phyloP scores from a whole-genome alignment of 1,140 invertebrate species.

The Tetramorium parvispinum region DNA sequence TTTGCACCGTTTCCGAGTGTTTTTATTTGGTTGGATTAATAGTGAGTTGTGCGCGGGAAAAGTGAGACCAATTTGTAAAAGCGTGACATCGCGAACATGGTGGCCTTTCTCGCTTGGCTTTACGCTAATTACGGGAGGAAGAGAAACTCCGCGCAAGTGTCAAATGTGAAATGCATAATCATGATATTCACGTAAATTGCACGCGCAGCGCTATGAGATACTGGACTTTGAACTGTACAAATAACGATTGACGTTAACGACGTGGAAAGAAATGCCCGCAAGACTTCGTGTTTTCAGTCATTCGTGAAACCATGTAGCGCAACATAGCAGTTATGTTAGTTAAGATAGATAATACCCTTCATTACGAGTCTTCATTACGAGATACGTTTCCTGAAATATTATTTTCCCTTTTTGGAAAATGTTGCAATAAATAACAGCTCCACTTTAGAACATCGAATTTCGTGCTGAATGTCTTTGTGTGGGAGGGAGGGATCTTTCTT shows the following conservation, averaged over 20 bases:
- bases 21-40: constrained; percentile 30
- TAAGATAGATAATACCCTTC: neutral
- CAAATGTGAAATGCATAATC: constrained; percentile 22
- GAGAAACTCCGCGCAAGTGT: constrained; percentile 33
- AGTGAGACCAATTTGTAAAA: constrained; percentile 40
- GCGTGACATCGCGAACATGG: constrained; percentile 39
- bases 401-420: neutral
- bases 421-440: neutral
- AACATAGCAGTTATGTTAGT: constrained; percentile 1
- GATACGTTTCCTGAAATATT: neutral
- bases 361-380: neutral
- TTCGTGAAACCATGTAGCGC: neutral
- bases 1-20: constrained; percentile 9
- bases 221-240: neutral
- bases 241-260: neutral
- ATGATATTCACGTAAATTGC: constrained; percentile 28
- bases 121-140: constrained; percentile 40
- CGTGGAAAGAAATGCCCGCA: neutral
- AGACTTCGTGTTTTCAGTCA: neutral
- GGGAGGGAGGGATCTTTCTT: neutral
- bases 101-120: constrained; percentile 16
- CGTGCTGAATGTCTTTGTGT: neutral
- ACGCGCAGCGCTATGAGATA: neutral
- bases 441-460: neutral
- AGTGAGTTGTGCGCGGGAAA: constrained; percentile 6